These are phyloP conservation scores for Poeciliopsis gracilis DNA, from an alignment of 2,797 vertebrate genomes.

Conservation along the genomic window DNA sequence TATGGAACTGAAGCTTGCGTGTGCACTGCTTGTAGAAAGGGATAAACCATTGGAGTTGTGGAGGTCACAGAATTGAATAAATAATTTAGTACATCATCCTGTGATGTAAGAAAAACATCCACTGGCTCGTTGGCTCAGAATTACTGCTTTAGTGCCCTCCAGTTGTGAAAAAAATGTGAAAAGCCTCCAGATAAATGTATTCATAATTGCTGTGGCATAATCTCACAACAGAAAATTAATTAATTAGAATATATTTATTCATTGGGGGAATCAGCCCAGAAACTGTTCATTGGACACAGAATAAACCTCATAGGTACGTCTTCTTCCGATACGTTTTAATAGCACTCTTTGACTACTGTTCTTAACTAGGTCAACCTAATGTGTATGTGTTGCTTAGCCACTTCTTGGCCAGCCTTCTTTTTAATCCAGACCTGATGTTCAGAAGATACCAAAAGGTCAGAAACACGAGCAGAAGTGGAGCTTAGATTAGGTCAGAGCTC, in stretches of 20 bases:
- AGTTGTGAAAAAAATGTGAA: not conserved
- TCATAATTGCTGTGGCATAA: not conserved
- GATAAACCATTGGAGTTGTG: not conserved
- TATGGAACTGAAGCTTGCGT: not conserved
- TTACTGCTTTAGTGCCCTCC: not conserved
- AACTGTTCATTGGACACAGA: not conserved
- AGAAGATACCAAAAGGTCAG: not conserved
- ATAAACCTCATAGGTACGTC: not conserved
- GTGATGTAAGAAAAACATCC: not conserved
- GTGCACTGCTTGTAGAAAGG: not conserved
- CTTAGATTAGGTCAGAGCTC: not conserved
- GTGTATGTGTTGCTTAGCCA: not conserved
- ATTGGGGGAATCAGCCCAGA: not conserved
- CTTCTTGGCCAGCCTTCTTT: not conserved
- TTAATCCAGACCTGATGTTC: not conserved
- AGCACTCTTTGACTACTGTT: not conserved
- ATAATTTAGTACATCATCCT: not conserved
- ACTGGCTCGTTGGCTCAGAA: not conserved
- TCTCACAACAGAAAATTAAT: not conserved
- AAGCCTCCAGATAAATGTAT: not conserved
- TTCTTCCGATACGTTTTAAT: too few relatives aligned
- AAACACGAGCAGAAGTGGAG: not conserved
- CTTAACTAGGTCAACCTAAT: not conserved
- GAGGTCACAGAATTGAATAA: not conserved
- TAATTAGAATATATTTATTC: not conserved